A percentile compares a stretch with the other conserved stretches of the same genome.
phyloP scores from a whole-genome alignment of 1,140 invertebrate genomes.

The Drosophila biarmipes region DNA sequence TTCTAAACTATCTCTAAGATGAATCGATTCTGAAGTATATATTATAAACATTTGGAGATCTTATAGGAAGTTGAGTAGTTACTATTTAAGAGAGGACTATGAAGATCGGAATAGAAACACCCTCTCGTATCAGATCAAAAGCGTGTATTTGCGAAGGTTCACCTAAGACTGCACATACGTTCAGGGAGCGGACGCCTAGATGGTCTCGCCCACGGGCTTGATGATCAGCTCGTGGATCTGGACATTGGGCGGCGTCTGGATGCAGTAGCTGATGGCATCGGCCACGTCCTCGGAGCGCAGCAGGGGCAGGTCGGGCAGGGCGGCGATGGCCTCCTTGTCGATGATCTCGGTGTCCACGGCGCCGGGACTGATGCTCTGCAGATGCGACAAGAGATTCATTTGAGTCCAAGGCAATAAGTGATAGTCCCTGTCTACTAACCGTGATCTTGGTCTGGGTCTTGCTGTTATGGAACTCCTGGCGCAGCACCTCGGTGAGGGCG shows the following conservation, averaged over 20 bases:
- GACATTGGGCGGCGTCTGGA: conserved; percentile 84
- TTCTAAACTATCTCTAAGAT: neutral
- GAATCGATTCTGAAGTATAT: too few relatives aligned
- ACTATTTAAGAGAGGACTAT: too few relatives aligned
- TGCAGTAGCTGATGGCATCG: conserved; percentile 86
- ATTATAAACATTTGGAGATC: too few relatives aligned
- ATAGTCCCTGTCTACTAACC: conserved; percentile 25
- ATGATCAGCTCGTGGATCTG: conserved; percentile 78
- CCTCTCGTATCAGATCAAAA: neutral
- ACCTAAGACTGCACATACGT: neutral
- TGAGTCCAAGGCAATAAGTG: too few relatives aligned
- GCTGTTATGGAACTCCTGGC: conserved; percentile 87
- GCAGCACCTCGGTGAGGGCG: conserved; percentile 87
- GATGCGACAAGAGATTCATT: neutral
- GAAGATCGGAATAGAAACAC: neutral
- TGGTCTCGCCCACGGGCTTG: conserved; percentile 69
- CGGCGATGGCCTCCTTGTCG: accelerated
- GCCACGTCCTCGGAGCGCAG: conserved; percentile 85
- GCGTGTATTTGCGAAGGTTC: neutral
- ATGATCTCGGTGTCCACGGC: conserved; percentile 62
- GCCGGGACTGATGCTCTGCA: conserved; percentile 86
- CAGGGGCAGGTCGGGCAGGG: conserved; percentile 41
- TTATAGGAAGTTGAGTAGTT: too few relatives aligned
- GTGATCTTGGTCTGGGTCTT: conserved; percentile 88
- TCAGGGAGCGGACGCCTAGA: conserved; percentile 24